Conservation (phyloP, 2,888 invertebrate genomes). For the Leptinotarsa tumamoca region DNA sequence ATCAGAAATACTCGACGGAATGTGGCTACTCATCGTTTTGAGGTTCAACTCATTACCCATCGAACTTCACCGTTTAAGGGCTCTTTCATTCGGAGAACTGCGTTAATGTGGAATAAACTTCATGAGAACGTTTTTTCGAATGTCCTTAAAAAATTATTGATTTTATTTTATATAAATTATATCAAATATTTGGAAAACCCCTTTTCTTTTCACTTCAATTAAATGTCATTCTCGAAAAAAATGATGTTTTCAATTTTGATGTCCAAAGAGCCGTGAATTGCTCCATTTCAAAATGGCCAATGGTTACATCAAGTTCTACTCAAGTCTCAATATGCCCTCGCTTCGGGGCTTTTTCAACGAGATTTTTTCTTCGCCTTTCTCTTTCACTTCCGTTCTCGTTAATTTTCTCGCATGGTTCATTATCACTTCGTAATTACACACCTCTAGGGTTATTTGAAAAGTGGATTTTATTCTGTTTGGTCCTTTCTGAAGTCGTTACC, state of each 20-base stretch:
- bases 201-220: neutral
- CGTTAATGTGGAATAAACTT: no score
- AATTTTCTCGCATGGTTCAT: constrained; percentile 19
- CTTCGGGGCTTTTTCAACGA: neutral
- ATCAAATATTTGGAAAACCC: neutral
- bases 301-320: neutral
- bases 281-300: constrained; percentile 8
- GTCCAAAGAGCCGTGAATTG: neutral
- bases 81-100: no score
- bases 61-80: no score
- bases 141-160: no score
- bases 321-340: neutral
- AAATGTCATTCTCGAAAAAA: neutral
- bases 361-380: constrained; percentile 4
- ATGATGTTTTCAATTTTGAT: neutral
- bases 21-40: no score
- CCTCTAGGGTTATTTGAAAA: constrained; percentile 3
- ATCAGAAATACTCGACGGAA: no score
- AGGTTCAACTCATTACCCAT: no score
- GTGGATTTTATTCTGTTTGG: constrained; percentile 4
- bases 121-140: no score
- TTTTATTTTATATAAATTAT: no score
- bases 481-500: neutral
- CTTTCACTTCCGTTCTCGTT: constrained; percentile 16
- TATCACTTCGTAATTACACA: constrained; percentile 17